Base-by-base conservation (phyloP, 2,888 invertebrate species). In the Salticus scenicus region DNA sequence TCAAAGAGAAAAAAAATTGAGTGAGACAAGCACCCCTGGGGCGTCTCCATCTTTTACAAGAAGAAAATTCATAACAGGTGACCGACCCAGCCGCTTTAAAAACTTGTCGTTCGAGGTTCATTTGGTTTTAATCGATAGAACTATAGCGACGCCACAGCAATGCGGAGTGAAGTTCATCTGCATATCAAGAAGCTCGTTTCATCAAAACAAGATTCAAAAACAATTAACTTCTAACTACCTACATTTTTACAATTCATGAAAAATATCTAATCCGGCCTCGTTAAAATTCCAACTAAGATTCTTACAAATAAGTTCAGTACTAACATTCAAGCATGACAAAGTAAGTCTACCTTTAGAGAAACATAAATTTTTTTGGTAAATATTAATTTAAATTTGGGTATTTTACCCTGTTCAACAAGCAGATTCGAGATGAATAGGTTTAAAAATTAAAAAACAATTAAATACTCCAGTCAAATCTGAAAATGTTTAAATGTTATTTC, bases 21-120 rank as follows among this genome's bases (percentile, higher is more conserved):
- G 76, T 70, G 30, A 75, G 75, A 75, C 69, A 47, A 75, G 70
- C 75, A 72, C 72, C 82, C 76, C 64, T 64, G 72, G 76, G 66
- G 47, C 63, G 20, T 33, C 42, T 64, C 66, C 47, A 72, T 76
- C 71, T 76, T 76, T 76, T 64, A 47, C 51, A 64, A 67, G 69
- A 74, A 71, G 76, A 83, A 83, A 83, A 83, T 71, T 57, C 64
- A 76, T 76, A 83, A 83, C 76, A 83, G 82, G 82, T 83, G 82
- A 83, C 76, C 82, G 82, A 76, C 82, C 82, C 72, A 72, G 51
- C 71, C 76, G 82, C 82, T 82, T 76, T 71, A 51, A 75, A 81
- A 83, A 83, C 82, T 83, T 83, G 82, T 83, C 82, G 82, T 76
- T 76, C 82, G 71, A 51, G 82, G 71, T 83, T 76, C 76, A 76